phyloP scores from a whole-genome alignment of 2,888 invertebrate genomes.

The Linyphia triangularis region DNA sequence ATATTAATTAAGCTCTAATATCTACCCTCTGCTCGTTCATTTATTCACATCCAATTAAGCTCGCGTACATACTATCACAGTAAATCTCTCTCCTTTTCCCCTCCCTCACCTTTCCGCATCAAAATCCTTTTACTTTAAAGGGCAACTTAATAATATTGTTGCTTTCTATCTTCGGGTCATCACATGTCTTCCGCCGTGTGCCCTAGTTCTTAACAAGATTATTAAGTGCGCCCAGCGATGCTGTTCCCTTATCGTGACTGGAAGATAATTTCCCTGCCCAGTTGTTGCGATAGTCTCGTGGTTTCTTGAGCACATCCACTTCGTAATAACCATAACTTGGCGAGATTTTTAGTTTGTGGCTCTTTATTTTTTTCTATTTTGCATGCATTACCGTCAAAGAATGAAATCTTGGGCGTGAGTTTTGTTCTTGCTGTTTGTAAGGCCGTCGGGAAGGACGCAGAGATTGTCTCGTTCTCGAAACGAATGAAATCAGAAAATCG shows the following conservation, averaged over 20 bases:
- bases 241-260: conserved; percentile 11
- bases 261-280: neutral
- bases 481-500: no score
- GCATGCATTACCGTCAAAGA: conserved; percentile 1
- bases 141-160: neutral
- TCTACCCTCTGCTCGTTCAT: neutral
- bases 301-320: neutral
- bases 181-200: conserved; percentile 15
- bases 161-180: conserved; percentile 29
- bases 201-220: conserved; percentile 19
- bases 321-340: neutral
- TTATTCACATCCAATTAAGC: neutral
- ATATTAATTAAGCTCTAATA: conserved; percentile 24
- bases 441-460: conserved; percentile 19
- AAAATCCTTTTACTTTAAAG: neutral
- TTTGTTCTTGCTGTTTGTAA: conserved; percentile 11
- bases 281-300: neutral
- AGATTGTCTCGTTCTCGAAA: neutral
- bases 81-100: neutral
- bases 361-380: neutral
- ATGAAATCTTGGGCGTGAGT: conserved; percentile 38
- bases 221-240: conserved; percentile 30
- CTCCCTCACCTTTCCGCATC: neutral
- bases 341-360: no score
- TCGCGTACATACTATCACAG: neutral